phyloP scores from a whole-genome alignment of 2,113 vertebrate genomes.

The Nesogale talazaci region DNA sequence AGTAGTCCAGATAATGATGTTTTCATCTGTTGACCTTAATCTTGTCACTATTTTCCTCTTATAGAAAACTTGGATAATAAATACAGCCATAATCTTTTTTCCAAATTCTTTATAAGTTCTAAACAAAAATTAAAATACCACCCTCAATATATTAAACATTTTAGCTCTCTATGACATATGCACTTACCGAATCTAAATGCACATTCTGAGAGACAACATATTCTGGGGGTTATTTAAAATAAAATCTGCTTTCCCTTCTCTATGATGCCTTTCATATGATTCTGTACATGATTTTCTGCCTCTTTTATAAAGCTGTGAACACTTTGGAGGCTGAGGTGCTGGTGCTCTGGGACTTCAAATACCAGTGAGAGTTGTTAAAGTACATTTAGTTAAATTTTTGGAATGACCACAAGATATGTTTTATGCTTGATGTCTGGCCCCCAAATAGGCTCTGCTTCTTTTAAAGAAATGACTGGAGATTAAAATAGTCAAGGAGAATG shows the following conservation, averaged over 20 bases:
- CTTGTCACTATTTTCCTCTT: neutral
- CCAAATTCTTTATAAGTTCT: too few relatives aligned
- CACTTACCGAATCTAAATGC: slow-evolving; percentile 52
- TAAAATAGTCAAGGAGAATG: neutral
- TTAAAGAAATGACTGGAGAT: neutral
- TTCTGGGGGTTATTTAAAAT: neutral
- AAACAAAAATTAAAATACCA: slow-evolving; percentile 6
- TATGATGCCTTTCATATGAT: neutral
- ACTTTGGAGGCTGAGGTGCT: neutral
- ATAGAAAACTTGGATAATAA: neutral
- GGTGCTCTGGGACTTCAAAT: slow-evolving; percentile 55
- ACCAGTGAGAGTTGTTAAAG: slow-evolving; percentile 60
- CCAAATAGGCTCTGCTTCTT: neutral
- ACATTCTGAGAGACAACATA: neutral
- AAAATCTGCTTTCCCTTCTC: neutral
- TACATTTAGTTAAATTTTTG: neutral
- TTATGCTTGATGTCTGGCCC: neutral
- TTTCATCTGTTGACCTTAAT: neutral
- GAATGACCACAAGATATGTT: neutral
- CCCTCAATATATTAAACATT: neutral
- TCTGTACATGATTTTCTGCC: neutral
- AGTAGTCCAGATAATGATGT: neutral
- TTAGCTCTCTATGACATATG: neutral
- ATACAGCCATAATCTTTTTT: neutral
- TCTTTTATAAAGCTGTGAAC: slow-evolving; percentile 46